phyloP scores from a whole-genome alignment of 2,888 invertebrate genomes.

The Zelleria hepariella region DNA sequence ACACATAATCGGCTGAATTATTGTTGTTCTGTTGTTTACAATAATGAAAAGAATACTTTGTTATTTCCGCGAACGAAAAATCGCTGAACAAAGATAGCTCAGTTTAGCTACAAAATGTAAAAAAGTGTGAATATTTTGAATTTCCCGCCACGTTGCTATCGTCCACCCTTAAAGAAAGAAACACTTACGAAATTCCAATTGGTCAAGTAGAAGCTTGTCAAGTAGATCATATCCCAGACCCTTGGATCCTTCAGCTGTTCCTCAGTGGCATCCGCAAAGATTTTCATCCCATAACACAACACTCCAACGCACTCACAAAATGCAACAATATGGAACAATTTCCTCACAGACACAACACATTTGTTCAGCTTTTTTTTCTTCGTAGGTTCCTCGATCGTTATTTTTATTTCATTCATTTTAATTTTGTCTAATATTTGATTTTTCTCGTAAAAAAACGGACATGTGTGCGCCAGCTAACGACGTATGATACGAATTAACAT shows the following conservation, averaged over 20 bases:
- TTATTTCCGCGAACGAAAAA: no score
- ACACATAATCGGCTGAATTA: no score
- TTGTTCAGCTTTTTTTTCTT: not conserved
- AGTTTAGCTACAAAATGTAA: not conserved
- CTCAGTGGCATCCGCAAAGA: slow-evolving; percentile 17
- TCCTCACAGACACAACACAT: not conserved
- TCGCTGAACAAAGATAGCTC: not conserved
- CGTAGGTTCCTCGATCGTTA: not conserved
- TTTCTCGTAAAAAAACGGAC: no score
- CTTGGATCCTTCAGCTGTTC: slow-evolving; percentile 17
- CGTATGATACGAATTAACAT: no score
- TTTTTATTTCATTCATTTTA: not conserved
- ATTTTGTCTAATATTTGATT: not conserved
- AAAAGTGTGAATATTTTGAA: no score
- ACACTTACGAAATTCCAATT: slow-evolving; percentile 25
- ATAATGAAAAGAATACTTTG: no score
- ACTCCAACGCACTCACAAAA: slow-evolving; percentile 2
- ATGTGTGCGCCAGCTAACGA: no score
- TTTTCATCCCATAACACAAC: slow-evolving; percentile 10
- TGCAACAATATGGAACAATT: not conserved
- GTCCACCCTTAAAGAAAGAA: not conserved
- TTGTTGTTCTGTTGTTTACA: no score
- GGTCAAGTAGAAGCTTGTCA: slow-evolving; percentile 23
- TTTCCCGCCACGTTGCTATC: no score
- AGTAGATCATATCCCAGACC: slow-evolving; percentile 22